phyloP scores from a whole-genome alignment of 2,113 vertebrate species.

The Prietella phreatophila region DNA sequence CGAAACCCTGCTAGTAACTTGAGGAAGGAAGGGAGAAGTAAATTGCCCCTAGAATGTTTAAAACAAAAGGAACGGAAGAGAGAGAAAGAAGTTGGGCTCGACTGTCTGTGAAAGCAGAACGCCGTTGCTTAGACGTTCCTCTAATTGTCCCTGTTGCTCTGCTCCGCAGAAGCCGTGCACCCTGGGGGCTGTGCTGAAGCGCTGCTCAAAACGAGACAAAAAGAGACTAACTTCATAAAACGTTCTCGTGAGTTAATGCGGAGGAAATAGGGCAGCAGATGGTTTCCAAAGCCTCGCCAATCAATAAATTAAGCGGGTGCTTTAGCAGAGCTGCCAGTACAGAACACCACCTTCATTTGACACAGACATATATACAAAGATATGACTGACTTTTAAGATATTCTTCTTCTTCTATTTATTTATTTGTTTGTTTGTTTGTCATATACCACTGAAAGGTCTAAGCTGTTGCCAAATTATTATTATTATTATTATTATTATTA shows the following conservation, averaged over 20 bases:
- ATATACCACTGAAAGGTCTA: neutral
- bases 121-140: conserved; percentile 41
- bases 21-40: conserved; percentile 81
- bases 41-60: conserved; percentile 75
- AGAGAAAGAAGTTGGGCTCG: conserved; percentile 77
- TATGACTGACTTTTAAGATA: conserved; percentile 19
- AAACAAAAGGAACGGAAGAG: conserved; percentile 54
- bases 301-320: conserved; percentile 71
- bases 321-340: conserved; percentile 58
- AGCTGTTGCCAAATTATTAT: neutral
- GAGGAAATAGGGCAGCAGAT: conserved; percentile 74
- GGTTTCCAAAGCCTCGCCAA: conserved; percentile 69
- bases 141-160: conserved; percentile 66
- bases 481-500: no score
- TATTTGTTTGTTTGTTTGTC: neutral
- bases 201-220: conserved; percentile 64
- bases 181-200: conserved; percentile 64
- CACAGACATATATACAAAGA: conserved; percentile 30
- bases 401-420: neutral
- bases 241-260: conserved; percentile 69
- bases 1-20: conserved; percentile 88
- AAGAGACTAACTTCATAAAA: conserved; percentile 73
- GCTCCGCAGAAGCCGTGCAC: conserved; percentile 62
- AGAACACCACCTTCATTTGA: conserved; percentile 53
- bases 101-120: conserved; percentile 61